Evolutionary conservation across 2,113 vertebrate species (phyloP).

Genomic region (Chlorodrepanis virens): DNA sequence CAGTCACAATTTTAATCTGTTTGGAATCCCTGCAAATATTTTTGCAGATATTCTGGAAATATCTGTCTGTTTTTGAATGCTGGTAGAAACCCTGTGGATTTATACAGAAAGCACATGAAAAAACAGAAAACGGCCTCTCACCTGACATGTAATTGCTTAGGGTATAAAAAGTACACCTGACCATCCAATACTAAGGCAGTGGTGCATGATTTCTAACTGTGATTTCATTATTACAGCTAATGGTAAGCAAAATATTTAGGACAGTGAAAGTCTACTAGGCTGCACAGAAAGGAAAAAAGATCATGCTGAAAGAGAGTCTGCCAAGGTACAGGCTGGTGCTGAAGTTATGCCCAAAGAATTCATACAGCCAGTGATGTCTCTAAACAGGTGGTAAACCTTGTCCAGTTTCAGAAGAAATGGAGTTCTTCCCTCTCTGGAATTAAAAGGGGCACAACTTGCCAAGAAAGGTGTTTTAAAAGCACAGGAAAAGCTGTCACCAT

Average conservation of each 20-base stretch:
- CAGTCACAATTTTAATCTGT: not conserved
- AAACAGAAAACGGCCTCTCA: not conserved
- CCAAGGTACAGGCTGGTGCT: not conserved
- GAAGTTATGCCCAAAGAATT: not conserved
- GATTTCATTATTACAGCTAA: not conserved
- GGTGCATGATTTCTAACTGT: not conserved
- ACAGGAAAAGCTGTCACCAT: fast-evolving
- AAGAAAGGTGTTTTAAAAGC: not conserved
- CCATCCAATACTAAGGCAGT: not conserved
- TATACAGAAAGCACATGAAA: not conserved
- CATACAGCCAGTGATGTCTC: not conserved
- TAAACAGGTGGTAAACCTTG: not conserved
- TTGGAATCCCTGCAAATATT: not conserved
- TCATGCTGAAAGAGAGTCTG: not conserved
- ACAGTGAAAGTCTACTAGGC: not conserved
- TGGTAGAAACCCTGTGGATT: not conserved
- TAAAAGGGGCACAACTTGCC: not conserved
- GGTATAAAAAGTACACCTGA: not conserved
- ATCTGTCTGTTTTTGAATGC: not conserved
- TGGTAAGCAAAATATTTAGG: not conserved
- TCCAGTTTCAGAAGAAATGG: not conserved
- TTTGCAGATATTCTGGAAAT: not conserved
- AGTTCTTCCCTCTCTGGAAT: not conserved
- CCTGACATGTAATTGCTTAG: not conserved
- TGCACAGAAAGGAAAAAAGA: not conserved